A percentile compares a stretch with the other conserved stretches of the same genome.
Evolutionary conservation across 2,797 vertebrate species (phyloP).

Genomic region (Tokudaia tokunoshimensis): DNA sequence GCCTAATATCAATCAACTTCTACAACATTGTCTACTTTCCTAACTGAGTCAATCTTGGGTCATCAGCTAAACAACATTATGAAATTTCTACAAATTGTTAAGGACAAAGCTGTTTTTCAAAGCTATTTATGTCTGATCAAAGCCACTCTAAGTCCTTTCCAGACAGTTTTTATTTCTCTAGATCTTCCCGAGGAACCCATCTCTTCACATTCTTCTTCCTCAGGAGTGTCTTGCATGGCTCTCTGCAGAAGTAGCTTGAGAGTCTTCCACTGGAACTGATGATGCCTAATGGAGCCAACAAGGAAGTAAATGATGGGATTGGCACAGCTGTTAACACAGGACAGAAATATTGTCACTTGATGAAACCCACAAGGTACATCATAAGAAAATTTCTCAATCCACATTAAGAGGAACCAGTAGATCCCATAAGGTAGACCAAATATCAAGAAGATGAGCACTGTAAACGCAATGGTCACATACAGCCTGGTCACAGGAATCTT

Average conservation of each 20-base stretch:
- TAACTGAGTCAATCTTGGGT: not conserved
- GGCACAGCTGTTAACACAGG: not conserved
- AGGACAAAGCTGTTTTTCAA: not conserved
- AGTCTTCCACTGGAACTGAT: not conserved
- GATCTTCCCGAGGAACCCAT: not conserved
- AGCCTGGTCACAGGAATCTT: not conserved
- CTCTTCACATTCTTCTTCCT: not conserved
- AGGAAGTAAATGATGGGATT: not conserved
- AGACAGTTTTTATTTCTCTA: not conserved
- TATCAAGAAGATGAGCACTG: not conserved
- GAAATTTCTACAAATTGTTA: not conserved
- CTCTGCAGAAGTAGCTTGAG: not conserved
- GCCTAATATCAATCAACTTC: not conserved
- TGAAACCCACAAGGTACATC: not conserved
- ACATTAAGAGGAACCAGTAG: not conserved
- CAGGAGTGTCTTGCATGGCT: not conserved
- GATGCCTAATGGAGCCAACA: not conserved
- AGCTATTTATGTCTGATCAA: not conserved
- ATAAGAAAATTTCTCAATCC: fast-evolving
- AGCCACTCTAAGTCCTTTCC: not conserved
- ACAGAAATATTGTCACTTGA: not conserved
- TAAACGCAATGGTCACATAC: not conserved
- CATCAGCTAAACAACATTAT: not conserved
- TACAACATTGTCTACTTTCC: not conserved
- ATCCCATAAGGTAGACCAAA: not conserved